Base-by-base conservation (phyloP, 2,888 invertebrate genomes). In the Drosophila formosana region DNA sequence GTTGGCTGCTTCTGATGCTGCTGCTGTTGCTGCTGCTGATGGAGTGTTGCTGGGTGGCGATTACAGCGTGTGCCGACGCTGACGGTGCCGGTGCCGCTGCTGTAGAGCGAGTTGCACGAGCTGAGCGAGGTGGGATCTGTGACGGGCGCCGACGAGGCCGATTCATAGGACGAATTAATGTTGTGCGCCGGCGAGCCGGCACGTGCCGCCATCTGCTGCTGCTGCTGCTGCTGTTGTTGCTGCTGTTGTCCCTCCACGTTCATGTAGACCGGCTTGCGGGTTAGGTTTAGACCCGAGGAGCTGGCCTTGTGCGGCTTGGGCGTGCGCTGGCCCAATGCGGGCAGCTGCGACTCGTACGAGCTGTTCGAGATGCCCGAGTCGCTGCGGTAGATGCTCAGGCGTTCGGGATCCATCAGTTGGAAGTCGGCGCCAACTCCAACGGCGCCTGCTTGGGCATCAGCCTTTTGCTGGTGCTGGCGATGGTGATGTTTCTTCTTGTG, bases 301-400 rank as follows among this genome's bases (percentile, higher is more conserved):
- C 56, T 18, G 0, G 66, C 56, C 60, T 88, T 89, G 7, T 85
- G 78, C 0, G 78, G 60, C 43, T 90, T 90, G 34, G 81, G 69
- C 23, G 87, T 75, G 13, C 75, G 79, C n/a, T 74, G 75, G 13
- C 81, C 82, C 34, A 79, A 51, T 5, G 61, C 53, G 0, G 78
- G 86, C 25, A 82, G 37, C 72, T 93, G 93, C 0, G 87, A 89
- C 71, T 94, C 94, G 53, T 94, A 91, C 28, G 94, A 94, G 67
- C 92, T 93, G 13, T 93, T 94, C 32, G 92, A 92, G 45, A 92
- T 92, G 41, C 92, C 92, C 45, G 92, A 92, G 76, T 92, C 92
- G 72, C 92, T 92, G 72, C 92, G 91, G 78, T 93, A 92, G 46
- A 92, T 92, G 74, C 91, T 92, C 4, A 91, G 75, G 4, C 92